These are phyloP conservation scores for Lepus timidus DNA, from an alignment of 2,113 vertebrate species.

Conservation along the genomic window DNA sequence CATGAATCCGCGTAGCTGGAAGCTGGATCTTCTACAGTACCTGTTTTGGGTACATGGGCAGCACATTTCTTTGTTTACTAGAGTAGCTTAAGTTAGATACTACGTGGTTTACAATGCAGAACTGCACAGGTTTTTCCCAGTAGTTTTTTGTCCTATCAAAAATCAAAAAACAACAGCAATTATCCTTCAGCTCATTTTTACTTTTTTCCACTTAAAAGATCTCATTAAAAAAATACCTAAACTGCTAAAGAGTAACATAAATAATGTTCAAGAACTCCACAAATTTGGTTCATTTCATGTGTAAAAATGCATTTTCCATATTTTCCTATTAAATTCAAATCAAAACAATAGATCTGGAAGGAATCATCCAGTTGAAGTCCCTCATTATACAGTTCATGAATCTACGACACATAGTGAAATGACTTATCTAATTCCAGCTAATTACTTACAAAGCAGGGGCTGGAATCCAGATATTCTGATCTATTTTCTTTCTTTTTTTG, in stretches of 20 bases:
- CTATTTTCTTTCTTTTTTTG: not conserved
- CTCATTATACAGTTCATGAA: conserved; percentile 30
- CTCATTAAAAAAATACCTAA: not conserved
- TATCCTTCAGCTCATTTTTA: not conserved
- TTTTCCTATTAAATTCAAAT: not conserved
- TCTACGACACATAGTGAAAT: not conserved
- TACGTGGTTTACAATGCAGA: not conserved
- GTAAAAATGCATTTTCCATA: not conserved
- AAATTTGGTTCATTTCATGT: not conserved
- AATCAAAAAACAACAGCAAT: not conserved
- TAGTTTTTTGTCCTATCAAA: not conserved
- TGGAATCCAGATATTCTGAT: conserved; percentile 59
- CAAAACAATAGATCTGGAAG: not conserved
- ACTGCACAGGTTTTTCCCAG: not conserved
- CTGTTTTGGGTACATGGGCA: not conserved
- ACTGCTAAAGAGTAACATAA: not conserved
- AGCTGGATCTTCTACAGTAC: not conserved
- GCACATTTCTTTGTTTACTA: not conserved
- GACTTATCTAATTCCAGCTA: conserved; percentile 40
- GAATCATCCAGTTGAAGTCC: not conserved
- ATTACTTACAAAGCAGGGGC: conserved; percentile 62
- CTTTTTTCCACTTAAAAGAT: not conserved
- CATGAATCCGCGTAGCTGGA: not conserved
- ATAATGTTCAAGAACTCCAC: not conserved
- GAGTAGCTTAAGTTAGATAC: not conserved